Evolutionary conservation across 2,888 invertebrate species (phyloP).

Genomic region (Abscondita cerata): DNA sequence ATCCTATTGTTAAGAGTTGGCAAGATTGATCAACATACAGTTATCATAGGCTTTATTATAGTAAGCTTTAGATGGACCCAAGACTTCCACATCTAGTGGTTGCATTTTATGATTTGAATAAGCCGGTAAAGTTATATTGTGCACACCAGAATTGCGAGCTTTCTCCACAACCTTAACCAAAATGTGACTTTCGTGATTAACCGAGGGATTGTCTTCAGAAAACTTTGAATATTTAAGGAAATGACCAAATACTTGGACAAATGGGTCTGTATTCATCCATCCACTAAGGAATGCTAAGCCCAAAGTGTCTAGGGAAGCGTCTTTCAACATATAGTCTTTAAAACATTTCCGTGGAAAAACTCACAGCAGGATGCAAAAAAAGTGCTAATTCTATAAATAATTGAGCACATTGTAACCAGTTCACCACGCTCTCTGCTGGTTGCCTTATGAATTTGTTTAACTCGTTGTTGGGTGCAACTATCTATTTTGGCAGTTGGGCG

Average conservation of each 20-base stretch:
- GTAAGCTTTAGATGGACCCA: constrained; percentile 8
- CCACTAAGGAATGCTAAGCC: constrained; percentile 5
- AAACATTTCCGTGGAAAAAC: neutral
- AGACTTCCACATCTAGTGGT: neutral
- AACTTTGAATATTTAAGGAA: neutral
- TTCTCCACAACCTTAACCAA: constrained; percentile 2
- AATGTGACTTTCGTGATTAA: neutral
- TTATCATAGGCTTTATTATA: neutral
- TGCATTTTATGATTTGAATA: constrained; percentile 2
- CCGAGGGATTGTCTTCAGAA: neutral
- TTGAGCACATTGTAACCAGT: neutral
- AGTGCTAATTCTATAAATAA: neutral
- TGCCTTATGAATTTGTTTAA: neutral
- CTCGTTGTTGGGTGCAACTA: neutral
- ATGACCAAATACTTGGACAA: too few relatives aligned
- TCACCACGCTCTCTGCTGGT: constrained; percentile 1
- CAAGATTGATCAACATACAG: neutral
- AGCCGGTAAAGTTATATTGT: neutral
- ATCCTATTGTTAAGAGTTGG: neutral
- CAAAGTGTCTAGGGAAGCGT: constrained; percentile 7
- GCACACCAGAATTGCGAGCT: neutral
- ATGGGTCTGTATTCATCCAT: constrained; percentile 5
- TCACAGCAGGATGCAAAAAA: neutral
- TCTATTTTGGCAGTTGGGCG: neutral
- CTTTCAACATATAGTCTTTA: constrained; percentile 2